A percentile compares a stretch with the other conserved stretches of the same genome.
Evolutionary conservation across 2,888 invertebrate species (phyloP).

Genomic region (Holacanthella duospinosa): DNA sequence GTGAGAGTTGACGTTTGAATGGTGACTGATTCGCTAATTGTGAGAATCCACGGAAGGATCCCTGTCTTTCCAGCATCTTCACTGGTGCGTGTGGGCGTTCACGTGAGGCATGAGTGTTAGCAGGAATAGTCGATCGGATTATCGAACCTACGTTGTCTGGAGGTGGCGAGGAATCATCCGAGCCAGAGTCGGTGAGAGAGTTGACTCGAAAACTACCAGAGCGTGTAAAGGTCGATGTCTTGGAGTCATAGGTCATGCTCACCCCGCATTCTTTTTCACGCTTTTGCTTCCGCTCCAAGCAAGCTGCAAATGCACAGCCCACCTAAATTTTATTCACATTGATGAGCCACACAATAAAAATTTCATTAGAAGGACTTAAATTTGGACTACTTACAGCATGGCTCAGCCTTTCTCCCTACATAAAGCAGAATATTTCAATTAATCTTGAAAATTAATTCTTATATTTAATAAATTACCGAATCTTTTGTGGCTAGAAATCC

Average conservation of each 20-base stretch:
- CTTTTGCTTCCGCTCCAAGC: constrained; percentile 92
- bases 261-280: constrained; percentile 92
- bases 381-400: constrained; percentile 59
- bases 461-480: constrained; percentile 51
- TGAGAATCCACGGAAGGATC: constrained; percentile 83
- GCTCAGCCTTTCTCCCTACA: constrained; percentile 84
- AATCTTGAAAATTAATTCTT: not conserved
- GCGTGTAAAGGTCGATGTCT: constrained; percentile 81
- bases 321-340: constrained; percentile 41
- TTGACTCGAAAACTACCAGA: constrained; percentile 84
- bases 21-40: constrained; percentile 73
- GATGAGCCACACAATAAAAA: not conserved
- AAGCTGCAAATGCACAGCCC: constrained; percentile 97
- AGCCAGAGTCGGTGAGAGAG: constrained; percentile 56
- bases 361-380: not conserved
- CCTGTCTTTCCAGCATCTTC: constrained; percentile 86
- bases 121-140: constrained; percentile 7
- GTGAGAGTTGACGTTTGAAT: constrained; percentile 90
- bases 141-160: constrained; percentile 16
- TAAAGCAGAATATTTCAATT: not conserved
- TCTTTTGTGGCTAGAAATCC: constrained; percentile 93
- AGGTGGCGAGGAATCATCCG: constrained; percentile 30
- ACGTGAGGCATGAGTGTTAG: constrained; percentile 83
- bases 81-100: constrained; percentile 93
- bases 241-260: constrained; percentile 82